Evolutionary conservation across 1,140 invertebrate genomes (phyloP), one percentile per base, ranked within the genome.

Genomic region (Berghia stephanieae): DNA sequence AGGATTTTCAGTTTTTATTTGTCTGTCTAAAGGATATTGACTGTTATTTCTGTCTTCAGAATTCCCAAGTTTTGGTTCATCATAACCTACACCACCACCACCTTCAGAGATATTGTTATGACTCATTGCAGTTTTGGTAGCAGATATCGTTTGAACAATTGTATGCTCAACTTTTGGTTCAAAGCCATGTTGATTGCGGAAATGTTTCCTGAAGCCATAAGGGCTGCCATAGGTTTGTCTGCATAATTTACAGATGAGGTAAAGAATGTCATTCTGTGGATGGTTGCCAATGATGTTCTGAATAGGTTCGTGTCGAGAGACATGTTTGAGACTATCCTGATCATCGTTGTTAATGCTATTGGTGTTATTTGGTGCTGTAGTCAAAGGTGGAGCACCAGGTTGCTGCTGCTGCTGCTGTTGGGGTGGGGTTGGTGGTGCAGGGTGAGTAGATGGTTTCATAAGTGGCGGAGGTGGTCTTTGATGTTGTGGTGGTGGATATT

Each of bases 211-310:
- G 77, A 88, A 88, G 24, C 83, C 84, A 81, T 88, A 88, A 6
- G 85, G 85, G 78, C 86, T 88, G n/a, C 86, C 86, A 74, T 88
- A 87, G 3, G 86, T 86, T 72, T 86, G 85, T n/a, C 83, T 75
- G 78, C 86, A 88, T 34, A 86, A 75, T 44, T 83, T 79, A 79
- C 86, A 88, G 36, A 86, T 86, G 4, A 88, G 77, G 77, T 88
- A 88, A 16, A 88, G 77, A 57, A 88, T 86, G 75, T 88, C 86
- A 74, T 79, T 83, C 1, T 84, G 83, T 34, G 83, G 80, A 68
- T 86, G 83, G 73, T 79, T 82, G 5, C 86, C 86, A 49, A 88
- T 81, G 31, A 88, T 85, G 57, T 84, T 88, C 67, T 86, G 85
- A n/a, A 86, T 84, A 3, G 86, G 86, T 78, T 86, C 86, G 80